phyloP scores from a whole-genome alignment of 2,888 invertebrate species.

The Eudemis profundana region DNA sequence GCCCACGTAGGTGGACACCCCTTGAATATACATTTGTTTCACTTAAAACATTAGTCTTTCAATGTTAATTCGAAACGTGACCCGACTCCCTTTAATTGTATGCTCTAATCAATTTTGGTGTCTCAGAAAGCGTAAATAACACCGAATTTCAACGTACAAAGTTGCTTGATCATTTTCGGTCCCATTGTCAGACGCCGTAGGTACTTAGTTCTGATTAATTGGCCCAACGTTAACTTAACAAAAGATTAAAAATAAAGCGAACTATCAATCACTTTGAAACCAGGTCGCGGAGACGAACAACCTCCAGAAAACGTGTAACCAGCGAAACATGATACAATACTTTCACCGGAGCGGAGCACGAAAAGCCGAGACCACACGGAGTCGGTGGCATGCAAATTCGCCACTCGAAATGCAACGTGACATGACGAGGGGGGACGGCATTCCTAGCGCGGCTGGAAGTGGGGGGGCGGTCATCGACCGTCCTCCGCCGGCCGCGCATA shows the following conservation, averaged over 20 bases:
- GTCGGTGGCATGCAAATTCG: slow-evolving; percentile 74
- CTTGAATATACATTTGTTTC: slow-evolving; percentile 71
- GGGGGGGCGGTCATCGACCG: slow-evolving; percentile 81
- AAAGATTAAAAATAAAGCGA: slow-evolving; percentile 36
- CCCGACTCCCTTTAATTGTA: slow-evolving; percentile 28
- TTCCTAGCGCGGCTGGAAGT: slow-evolving; percentile 69
- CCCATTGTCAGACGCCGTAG: slow-evolving; percentile 6
- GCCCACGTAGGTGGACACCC: slow-evolving; percentile 68
- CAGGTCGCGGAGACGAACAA: slow-evolving; percentile 43
- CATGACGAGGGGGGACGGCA: slow-evolving; percentile 72
- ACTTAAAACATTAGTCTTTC: slow-evolving; percentile 60
- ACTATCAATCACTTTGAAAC: slow-evolving; percentile 48
- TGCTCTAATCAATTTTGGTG: slow-evolving; percentile 21
- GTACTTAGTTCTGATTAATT: slow-evolving; percentile 28
- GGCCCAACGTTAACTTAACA: slow-evolving; percentile 33
- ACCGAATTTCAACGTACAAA: slow-evolving; percentile 4
- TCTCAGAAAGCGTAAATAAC: slow-evolving; percentile 15
- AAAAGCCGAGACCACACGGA: slow-evolving; percentile 57
- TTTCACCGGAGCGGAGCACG: slow-evolving; percentile 58
- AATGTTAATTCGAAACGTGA: slow-evolving; percentile 49
- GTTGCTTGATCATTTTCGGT: slow-evolving; percentile 11
- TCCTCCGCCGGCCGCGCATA: slow-evolving; percentile 80
- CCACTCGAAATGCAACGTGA: slow-evolving; percentile 79
- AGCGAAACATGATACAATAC: slow-evolving; percentile 45
- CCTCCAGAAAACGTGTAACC: slow-evolving; percentile 16